These are phyloP conservation scores for Cenopis cana DNA, from an alignment of 2,888 invertebrate species.

Conservation along the genomic window DNA sequence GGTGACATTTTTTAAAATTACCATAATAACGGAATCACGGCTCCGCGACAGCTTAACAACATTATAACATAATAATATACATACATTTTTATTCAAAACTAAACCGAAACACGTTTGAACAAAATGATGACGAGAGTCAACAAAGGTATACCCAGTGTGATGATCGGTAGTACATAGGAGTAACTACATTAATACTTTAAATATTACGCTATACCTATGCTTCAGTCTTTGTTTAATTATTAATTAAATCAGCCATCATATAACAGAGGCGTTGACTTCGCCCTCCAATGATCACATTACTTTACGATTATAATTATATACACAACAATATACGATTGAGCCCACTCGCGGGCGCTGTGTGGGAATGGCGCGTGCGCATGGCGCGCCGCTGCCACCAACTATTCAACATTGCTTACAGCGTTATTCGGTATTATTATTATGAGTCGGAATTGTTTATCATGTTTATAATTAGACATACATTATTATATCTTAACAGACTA, in stretches of 20 bases:
- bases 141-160: conserved; percentile 66
- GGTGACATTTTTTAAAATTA: conserved; percentile 38
- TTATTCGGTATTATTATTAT: conserved; percentile 51
- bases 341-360: neutral
- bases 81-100: conserved; percentile 44
- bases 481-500: conserved; percentile 58
- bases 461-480: conserved; percentile 54
- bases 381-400: conserved; percentile 46
- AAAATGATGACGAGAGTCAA: conserved; percentile 54
- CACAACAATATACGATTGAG: conserved; percentile 52
- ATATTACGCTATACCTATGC: conserved; percentile 82
- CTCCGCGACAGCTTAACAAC: conserved; percentile 44
- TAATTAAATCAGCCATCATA: conserved; percentile 75
- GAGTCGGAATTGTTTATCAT: conserved; percentile 52
- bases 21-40: conserved; percentile 32
- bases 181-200: conserved; percentile 75
- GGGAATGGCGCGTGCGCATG: no score
- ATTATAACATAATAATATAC: conserved; percentile 44
- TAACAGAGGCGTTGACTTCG: conserved; percentile 64
- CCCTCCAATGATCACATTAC: conserved; percentile 65
- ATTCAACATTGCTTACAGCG: conserved; percentile 48
- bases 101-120: conserved; percentile 46
- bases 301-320: conserved; percentile 57
- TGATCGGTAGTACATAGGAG: conserved; percentile 65
- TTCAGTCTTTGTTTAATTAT: conserved; percentile 84